These are phyloP conservation scores for Monarcha castaneiventris DNA, from an alignment of 2,113 vertebrate genomes.

Conservation along the genomic window DNA sequence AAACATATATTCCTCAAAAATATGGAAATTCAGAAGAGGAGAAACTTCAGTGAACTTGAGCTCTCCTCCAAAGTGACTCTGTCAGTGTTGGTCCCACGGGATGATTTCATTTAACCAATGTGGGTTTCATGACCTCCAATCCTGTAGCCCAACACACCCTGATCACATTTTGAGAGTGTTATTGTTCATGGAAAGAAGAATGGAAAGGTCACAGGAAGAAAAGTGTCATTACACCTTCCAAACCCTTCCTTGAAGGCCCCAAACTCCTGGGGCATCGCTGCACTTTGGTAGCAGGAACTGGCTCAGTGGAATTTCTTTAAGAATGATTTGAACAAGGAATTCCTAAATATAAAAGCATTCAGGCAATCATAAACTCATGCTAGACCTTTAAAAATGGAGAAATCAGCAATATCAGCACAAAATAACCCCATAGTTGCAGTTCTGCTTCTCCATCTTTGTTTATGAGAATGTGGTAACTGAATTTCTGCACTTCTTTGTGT, in stretches of 20 bases:
- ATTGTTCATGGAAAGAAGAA: background rate
- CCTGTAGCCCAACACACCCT: background rate
- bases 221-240: background rate
- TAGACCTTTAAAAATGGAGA: background rate
- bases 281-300: accelerated
- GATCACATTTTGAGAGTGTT: background rate
- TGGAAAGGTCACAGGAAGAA: background rate
- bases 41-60: background rate
- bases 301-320: accelerated
- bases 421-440: background rate
- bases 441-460: background rate
- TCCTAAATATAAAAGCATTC: background rate
- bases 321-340: background rate
- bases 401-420: background rate
- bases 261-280: accelerated
- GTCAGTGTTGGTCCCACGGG: background rate
- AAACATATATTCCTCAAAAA: background rate
- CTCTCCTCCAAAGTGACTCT: background rate
- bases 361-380: background rate
- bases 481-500: background rate
- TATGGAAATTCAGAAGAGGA: background rate
- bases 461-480: accelerated
- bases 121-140: accelerated
- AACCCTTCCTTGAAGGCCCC: background rate
- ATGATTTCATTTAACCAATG: accelerated